Percentiles rank a stretch among this genome's conserved stretches.
These are phyloP conservation scores for Pomacea canaliculata DNA, from an alignment of 2,888 invertebrate species.

Conservation along the genomic window DNA sequence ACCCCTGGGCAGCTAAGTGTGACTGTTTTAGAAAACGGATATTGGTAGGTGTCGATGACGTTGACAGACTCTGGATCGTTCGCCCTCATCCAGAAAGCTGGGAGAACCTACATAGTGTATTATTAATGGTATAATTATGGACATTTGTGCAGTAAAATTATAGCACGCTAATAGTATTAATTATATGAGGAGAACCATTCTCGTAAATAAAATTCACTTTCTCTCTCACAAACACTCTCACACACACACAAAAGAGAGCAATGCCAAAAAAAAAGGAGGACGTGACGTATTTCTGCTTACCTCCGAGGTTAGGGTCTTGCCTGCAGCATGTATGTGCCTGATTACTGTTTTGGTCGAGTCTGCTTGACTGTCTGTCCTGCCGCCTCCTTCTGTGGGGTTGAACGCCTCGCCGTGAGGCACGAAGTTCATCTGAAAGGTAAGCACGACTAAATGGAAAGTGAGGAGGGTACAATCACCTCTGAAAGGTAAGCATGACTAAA, in stretches of 20 bases:
- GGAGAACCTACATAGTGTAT: constrained; percentile 10
- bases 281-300: constrained; percentile 9
- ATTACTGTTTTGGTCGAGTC: constrained; percentile 34
- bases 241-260: too few relatives aligned
- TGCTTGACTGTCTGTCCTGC: constrained; percentile 28
- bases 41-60: constrained; percentile 30
- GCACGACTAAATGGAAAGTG: too few relatives aligned
- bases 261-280: too few relatives aligned
- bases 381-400: constrained; percentile 46
- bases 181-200: too few relatives aligned
- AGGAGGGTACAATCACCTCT: too few relatives aligned
- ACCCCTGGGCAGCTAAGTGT: constrained; percentile 38
- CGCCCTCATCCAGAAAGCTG: constrained; percentile 24
- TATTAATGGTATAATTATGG: too few relatives aligned
- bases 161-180: too few relatives aligned
- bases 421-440: constrained; percentile 2
- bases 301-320: constrained; percentile 30
- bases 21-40: constrained; percentile 40
- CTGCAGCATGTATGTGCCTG: constrained; percentile 27
- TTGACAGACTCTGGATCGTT: constrained; percentile 31
- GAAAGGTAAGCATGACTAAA: too few relatives aligned
- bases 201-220: too few relatives aligned
- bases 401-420: constrained; percentile 38
- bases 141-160: too few relatives aligned
- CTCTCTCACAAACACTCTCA: too few relatives aligned